A percentile compares a stretch with the other conserved stretches of the same genome.
phyloP scores from a whole-genome alignment of 2,113 vertebrate species.

The Callocephalon fimbriatum region DNA sequence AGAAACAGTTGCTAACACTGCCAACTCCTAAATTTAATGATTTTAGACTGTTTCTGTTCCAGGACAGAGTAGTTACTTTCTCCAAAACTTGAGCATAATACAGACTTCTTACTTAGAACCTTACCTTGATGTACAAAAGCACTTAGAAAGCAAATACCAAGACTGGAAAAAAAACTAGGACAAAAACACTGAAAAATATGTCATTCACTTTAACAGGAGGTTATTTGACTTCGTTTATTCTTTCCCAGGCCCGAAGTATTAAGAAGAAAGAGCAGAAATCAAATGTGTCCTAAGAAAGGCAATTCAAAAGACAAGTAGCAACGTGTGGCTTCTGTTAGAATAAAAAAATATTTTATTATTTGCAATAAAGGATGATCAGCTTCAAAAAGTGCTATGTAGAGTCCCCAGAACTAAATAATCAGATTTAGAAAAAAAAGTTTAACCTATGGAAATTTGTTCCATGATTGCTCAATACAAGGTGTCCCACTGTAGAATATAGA shows the following conservation, averaged over 20 bases:
- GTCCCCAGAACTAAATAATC: background rate
- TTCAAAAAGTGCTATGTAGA: background rate
- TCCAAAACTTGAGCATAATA: background rate
- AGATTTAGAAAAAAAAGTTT: background rate
- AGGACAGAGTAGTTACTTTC: background rate
- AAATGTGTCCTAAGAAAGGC: background rate
- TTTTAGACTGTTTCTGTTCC: background rate
- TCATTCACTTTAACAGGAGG: background rate
- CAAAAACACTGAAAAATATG: background rate
- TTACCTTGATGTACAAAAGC: background rate
- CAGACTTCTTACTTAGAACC: background rate
- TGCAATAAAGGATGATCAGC: background rate
- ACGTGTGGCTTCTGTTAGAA: background rate
- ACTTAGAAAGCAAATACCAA: slow-evolving; percentile 14
- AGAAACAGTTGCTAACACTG: background rate
- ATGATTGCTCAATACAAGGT: background rate
- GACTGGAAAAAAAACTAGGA: background rate
- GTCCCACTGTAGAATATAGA: background rate
- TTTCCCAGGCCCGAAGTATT: background rate
- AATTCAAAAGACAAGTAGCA: background rate
- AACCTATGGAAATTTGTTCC: background rate
- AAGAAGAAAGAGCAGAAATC: background rate
- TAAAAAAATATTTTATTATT: background rate
- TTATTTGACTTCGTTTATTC: slow-evolving; percentile 21
- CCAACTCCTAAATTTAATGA: background rate